phyloP scores from a whole-genome alignment of 2,113 vertebrate genomes.

The Eretmochelys imbricata region DNA sequence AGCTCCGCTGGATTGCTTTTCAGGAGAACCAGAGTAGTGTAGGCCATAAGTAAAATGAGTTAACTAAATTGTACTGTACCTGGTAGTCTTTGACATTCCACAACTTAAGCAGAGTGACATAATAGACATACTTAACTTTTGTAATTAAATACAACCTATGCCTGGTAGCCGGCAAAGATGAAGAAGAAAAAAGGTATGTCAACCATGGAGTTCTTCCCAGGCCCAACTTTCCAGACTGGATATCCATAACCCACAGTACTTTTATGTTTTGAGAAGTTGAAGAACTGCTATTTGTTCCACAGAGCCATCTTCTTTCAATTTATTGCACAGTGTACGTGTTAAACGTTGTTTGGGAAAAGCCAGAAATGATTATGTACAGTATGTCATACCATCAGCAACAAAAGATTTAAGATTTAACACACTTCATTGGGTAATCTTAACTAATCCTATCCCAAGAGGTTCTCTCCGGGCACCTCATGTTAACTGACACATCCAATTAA shows the following conservation, averaged over 20 bases:
- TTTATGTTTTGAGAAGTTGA: not conserved
- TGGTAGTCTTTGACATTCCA: conserved; percentile 77
- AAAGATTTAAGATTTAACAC: conserved; percentile 76
- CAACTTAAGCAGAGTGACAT: conserved; percentile 82
- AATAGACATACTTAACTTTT: conserved; percentile 80
- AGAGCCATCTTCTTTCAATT: not conserved
- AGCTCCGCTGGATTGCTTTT: not conserved
- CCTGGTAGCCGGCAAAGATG: not conserved
- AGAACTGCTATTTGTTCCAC: not conserved
- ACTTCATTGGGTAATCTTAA: conserved; percentile 75
- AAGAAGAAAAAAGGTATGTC: not conserved
- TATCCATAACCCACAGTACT: conserved; percentile 54
- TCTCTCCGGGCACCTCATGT: conserved; percentile 83
- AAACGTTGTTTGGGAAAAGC: conserved; percentile 37
- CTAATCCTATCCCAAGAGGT: conserved; percentile 77
- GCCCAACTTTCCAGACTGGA: conserved; percentile 15
- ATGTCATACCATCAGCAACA: conserved; percentile 73
- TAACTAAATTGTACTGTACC: conserved; percentile 68
- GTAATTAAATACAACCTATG: not conserved
- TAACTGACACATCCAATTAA: conserved; percentile 86
- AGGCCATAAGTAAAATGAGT: not conserved
- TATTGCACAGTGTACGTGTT: not conserved
- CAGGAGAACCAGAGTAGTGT: not conserved
- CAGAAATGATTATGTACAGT: conserved; percentile 63
- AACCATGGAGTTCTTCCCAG: conserved; percentile 30